Base-by-base conservation (phyloP, 2,113 vertebrate genomes). In the Cinclus cinclus region DNA sequence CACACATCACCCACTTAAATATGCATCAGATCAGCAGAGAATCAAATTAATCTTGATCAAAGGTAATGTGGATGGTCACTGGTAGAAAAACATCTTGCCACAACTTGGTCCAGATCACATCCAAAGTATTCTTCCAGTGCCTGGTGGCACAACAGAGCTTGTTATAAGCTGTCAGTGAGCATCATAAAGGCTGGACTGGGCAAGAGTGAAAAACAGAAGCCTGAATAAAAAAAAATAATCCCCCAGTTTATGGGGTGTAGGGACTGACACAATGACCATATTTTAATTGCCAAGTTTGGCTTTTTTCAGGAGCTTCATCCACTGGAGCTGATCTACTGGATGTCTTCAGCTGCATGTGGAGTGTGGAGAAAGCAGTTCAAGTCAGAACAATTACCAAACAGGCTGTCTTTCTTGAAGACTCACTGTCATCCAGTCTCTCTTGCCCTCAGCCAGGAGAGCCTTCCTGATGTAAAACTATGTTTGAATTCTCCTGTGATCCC, bases 241-340 rank as follows among this genome's bases (percentile, higher is more conserved):
- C 23, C 20, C 5, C 2, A 2, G 22, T 63, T 59, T 63, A n/a
- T 6, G 22, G 56, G 67, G 58, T 75, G 41, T 33, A 49, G 39
- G 63, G 33, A 23, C 37, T 69, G 50, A 39, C 1, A 15, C 0
- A 46, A 22, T 7, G 13, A 70, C 31, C 15, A 13, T 0, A 15
- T 44, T 87, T 44, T 59, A 41, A 93, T 16, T 82, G 37, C 14
- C 62, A 59, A 15, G 47, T 31, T 37, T 65, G 58, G 39, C 31
- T 74, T 52, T 5, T 1, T 37, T 74, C 41, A 82, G 78, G 56
- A 83, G 82, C 2, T 4, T 55, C 25, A 37, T 8, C 21, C 37
- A 18, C 56, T 70, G 13, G 11, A 46, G 65, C 21, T 44, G 37
- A 77, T 33, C 33, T 42, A 9, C 50, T 55, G 5, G 7, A 55